Evolutionary conservation across 2,113 vertebrate genomes (phyloP), one percentile per base, ranked within the genome.

Genomic region (Grammomys dolichurus): DNA sequence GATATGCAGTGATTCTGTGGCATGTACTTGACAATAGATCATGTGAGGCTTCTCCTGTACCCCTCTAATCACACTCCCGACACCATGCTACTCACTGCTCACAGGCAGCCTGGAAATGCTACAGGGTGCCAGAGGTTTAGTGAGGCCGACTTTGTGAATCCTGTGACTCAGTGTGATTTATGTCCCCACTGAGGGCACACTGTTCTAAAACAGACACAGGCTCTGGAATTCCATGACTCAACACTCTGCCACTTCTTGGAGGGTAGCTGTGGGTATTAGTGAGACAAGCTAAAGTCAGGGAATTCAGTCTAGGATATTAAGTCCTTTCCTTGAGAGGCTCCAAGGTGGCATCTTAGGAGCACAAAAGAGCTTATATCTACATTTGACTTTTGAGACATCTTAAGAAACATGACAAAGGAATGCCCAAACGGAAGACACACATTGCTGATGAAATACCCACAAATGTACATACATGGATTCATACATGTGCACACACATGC

Each of bases 131-230:
- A 26, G 36, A 81, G 43, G 63, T 75, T 94, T 65, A 43, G 82
- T 77, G 65, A 54, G n/a, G 36, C 54, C 8, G 60, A 54, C 13
- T 0, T 95, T 94, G 80, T 87, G 51, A 95, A 94, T 93, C 92
- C 56, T 63, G 22, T 81, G 80, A 85, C 51, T 85, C 65, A 92
- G 7, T 56, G 40, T 85, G 92, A 72, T 90, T 95, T 82, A 96
- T 94, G 58, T 48, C 73, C 33, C 51, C 40, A 86, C 24, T 3
- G 46, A 81, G 46, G 58, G 8, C 54, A 72, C 33, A 43, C 78
- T 56, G 24, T 88, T 94, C 80, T 40, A 24, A 60, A 77, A 77
- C 10, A 84, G 70, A 73, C 56, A 85, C 67, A 80, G 58, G 7
- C 40, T 48, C 58, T 81, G 5, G 54, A 87, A 81, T 76, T 72